A percentile compares a stretch with the other conserved stretches of the same genome.
These are phyloP conservation scores for Rapana venosa DNA, from an alignment of 2,888 invertebrate genomes.

Conservation along the genomic window DNA sequence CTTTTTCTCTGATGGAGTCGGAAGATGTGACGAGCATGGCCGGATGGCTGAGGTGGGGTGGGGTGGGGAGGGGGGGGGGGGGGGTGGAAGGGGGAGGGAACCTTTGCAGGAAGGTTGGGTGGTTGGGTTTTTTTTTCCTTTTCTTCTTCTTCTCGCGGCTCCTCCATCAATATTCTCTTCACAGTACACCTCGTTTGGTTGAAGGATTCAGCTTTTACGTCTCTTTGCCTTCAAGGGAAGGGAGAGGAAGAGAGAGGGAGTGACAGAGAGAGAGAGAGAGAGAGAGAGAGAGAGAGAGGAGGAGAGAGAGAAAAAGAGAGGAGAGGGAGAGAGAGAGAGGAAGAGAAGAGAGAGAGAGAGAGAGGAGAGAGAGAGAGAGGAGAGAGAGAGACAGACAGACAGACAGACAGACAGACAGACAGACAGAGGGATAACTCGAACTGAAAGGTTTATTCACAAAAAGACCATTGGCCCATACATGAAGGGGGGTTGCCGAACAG, in stretches of 20 bases:
- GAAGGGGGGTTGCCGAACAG: too few relatives aligned
- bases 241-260: not conserved
- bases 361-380: not conserved
- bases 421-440: too few relatives aligned
- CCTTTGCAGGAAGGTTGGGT: too few relatives aligned
- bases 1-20: slow-evolving; percentile 11
- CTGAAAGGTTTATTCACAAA: too few relatives aligned
- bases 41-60: too few relatives aligned
- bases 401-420: not conserved
- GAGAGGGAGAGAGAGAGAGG: too few relatives aligned
- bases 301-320: too few relatives aligned
- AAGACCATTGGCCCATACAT: too few relatives aligned
- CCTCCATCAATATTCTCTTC: not conserved
- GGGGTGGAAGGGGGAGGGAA: not conserved
- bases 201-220: not conserved
- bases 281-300: not conserved
- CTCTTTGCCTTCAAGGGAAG: not conserved
- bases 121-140: too few relatives aligned
- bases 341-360: not conserved
- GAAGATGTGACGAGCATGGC: slow-evolving; percentile 16
- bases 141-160: too few relatives aligned
- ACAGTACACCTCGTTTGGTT: not conserved
- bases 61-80: not conserved
- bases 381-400: not conserved
- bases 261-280: not conserved